These are phyloP conservation scores for Hucho hucho DNA, from an alignment of 2,113 vertebrate species.

Conservation along the genomic window DNA sequence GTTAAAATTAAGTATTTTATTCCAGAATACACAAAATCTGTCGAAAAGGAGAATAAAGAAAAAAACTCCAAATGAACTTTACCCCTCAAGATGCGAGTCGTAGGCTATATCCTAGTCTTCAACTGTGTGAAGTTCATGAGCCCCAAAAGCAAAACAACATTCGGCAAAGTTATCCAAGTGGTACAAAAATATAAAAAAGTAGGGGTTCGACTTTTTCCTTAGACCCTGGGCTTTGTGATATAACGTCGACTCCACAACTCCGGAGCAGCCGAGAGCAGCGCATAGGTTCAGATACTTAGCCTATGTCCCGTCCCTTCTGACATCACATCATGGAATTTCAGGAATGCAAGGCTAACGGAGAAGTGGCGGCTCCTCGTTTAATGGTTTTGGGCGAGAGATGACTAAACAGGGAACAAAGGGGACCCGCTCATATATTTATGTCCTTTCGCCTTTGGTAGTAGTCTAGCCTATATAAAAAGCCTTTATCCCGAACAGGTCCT, in stretches of 20 bases:
- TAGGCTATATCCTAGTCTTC: neutral
- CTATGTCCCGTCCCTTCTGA: constrained; percentile 62
- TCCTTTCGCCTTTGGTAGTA: constrained; percentile 27
- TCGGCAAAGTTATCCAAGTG: neutral
- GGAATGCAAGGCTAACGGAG: constrained; percentile 72
- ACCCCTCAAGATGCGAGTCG: no score
- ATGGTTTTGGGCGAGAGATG: constrained; percentile 68
- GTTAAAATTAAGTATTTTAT: neutral
- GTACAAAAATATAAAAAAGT: neutral
- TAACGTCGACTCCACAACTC: constrained; percentile 55
- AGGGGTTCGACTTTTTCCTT: constrained; percentile 33
- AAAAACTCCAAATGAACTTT: constrained; percentile 12
- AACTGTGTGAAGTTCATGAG: neutral
- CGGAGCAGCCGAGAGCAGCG: constrained; percentile 35
- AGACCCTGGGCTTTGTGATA: constrained; percentile 51
- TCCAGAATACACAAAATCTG: neutral
- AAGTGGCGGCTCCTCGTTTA: constrained; percentile 64
- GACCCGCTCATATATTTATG: constrained; percentile 48
- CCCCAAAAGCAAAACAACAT: neutral
- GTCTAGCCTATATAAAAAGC: constrained; percentile 38
- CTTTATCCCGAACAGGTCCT: constrained; percentile 15
- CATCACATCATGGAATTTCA: constrained; percentile 72
- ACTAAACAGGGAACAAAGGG: constrained; percentile 64
- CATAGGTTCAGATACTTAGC: constrained; percentile 39
- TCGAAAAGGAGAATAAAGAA: constrained; percentile 16